Base-by-base conservation (phyloP, 2,888 invertebrate genomes). In the Trichopoda pennipes region DNA sequence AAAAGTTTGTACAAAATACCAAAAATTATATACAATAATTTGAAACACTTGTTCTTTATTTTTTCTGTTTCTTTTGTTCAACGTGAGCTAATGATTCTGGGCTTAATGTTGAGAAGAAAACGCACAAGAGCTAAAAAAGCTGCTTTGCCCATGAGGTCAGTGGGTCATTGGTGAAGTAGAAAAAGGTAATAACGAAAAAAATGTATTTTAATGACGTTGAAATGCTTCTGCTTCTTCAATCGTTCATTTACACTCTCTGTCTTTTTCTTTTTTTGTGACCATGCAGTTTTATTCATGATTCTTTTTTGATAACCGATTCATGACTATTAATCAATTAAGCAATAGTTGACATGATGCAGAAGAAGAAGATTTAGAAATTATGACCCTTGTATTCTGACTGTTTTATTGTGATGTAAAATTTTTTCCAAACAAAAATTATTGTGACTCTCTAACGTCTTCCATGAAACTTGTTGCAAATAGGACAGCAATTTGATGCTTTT, bases 271-370 rank as follows among this genome's bases (percentile, higher is more conserved):
- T 21, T 44, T 44, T 16, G n/a, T 44, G 16, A 44, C 35, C 35
- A 35, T 35, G 32, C 3, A 3, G 10, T 12, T 7, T 38, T 38
- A 38, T 7, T 7, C 8, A 28, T 38, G 10, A 44, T n/a, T 44
- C 21, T 42, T 53, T 21, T 38, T 66, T 17, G 47, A 35, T 47
- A 81, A 80, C 75, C 78, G 80, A 76, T 76, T 76, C 78, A 70
- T 66, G 49, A 70, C 53, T 79, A 85, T 85, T 82, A 81, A 79
- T 85, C 85, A 83, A 72, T 82, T 64, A 53, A 61, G 73, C 68
- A 72, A 80, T 79, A 75, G 83, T 85, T 85, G 82, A 83, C 82
- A 83, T 81, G 77, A 81, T 75, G 70, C 60, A 66, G 53, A 21
- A 60, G 58, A 78, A 66, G 53, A 21, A 60, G 58, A 78, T 70